Conservation (phyloP, 2,113 vertebrate genomes). For the Gymnarchus niloticus region DNA sequence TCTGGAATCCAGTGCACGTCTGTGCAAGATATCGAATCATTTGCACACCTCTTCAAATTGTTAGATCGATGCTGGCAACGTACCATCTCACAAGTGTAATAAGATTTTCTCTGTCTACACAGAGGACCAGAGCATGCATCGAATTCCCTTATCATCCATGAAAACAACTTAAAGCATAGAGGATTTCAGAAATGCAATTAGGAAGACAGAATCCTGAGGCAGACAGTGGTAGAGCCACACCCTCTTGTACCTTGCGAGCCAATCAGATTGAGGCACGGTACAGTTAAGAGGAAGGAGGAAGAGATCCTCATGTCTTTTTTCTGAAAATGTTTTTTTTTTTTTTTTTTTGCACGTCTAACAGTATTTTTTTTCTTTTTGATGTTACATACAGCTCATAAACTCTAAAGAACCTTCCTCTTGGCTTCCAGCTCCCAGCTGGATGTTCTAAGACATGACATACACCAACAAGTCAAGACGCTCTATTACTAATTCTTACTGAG, state of each 20-base stretch:
- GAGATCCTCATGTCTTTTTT: background rate
- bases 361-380: too few species aligned
- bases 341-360: background rate
- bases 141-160: background rate
- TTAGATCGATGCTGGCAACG: background rate
- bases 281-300: background rate
- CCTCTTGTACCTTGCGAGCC: background rate
- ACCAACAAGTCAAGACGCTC: background rate
- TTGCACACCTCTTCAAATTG: constrained; percentile 3
- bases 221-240: background rate
- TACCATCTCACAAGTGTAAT: constrained; percentile 8
- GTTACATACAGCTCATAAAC: background rate
- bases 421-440: background rate
- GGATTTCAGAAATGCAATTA: constrained; percentile 10
- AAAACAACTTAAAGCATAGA: background rate
- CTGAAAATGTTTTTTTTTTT: background rate
- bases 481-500: background rate
- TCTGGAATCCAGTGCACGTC: background rate
- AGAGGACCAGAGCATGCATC: constrained; percentile 2
- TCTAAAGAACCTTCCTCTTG: background rate
- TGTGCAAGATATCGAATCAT: background rate
- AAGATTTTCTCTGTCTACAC: constrained; percentile 11
- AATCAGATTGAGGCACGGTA: background rate
- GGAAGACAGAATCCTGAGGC: background rate
- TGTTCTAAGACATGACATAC: background rate